Conservation (phyloP, 2,113 vertebrate genomes). For the Microcebus murinus region DNA sequence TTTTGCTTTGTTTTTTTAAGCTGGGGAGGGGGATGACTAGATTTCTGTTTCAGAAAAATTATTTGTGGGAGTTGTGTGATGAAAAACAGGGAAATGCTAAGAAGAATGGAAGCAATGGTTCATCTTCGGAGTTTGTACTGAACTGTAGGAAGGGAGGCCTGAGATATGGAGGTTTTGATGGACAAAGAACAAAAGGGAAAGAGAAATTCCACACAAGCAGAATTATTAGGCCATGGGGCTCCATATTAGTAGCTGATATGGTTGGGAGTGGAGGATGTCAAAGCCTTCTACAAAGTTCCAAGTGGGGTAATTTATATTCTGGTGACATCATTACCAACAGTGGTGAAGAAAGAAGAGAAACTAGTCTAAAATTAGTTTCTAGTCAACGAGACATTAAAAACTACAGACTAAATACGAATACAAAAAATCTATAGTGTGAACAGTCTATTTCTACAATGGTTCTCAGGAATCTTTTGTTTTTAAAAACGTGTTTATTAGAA, state of each 20-base stretch:
- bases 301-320: background rate
- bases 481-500: background rate
- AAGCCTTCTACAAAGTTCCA: background rate
- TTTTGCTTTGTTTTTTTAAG: background rate
- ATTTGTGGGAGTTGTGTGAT: background rate
- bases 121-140: background rate
- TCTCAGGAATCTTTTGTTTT: background rate
- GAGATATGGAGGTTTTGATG: background rate
- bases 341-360: background rate
- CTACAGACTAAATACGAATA: background rate
- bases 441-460: background rate
- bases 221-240: background rate
- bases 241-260: background rate
- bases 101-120: background rate
- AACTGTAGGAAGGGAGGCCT: background rate
- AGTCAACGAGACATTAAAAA: background rate
- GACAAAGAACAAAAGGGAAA: background rate
- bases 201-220: background rate
- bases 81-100: background rate
- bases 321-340: background rate
- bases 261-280: background rate
- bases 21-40: background rate
- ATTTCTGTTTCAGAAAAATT: background rate
- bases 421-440: background rate
- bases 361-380: background rate